A percentile compares a stretch with the other conserved stretches of the same genome.
Evolutionary conservation across 2,113 vertebrate species (phyloP).

Genomic region (Clarias batrachus): DNA sequence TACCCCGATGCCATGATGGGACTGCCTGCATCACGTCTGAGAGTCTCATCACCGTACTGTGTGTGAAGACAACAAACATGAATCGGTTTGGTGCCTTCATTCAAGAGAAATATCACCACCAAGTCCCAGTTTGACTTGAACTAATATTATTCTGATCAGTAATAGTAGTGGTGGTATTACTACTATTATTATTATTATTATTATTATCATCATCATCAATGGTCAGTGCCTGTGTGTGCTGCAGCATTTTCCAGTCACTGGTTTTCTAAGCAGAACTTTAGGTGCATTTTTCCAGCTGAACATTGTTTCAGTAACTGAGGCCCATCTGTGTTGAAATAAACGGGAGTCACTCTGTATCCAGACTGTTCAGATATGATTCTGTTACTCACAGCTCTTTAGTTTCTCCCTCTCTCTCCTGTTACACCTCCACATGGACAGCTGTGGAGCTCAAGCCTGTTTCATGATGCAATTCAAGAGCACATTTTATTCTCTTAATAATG

Average conservation of each 20-base stretch:
- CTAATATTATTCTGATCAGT: no score
- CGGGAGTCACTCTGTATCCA: conserved; percentile 33
- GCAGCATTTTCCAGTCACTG: not conserved
- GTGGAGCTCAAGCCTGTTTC: conserved; percentile 38
- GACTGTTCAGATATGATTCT: not conserved
- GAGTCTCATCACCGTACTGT: no score
- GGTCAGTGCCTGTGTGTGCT: not conserved
- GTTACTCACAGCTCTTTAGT: conserved; percentile 7
- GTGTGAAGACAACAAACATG: no score
- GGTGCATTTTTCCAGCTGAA: not conserved
- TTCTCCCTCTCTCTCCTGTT: conserved; percentile 21
- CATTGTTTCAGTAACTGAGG: not conserved
- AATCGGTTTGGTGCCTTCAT: no score
- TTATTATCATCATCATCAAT: no score
- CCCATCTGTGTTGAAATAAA: not conserved
- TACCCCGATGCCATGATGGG: no score
- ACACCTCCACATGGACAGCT: conserved; percentile 19
- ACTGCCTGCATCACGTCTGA: no score
- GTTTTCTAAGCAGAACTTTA: not conserved
- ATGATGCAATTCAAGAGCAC: conserved; percentile 51
- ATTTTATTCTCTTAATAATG: not conserved
- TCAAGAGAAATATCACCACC: no score
- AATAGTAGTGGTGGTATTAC: no score
- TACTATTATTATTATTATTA: no score
- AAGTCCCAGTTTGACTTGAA: no score